Percentiles rank a stretch among this genome's conserved stretches.
These are phyloP conservation scores for Lepeophtheirus salmonis DNA, from an alignment of 1,140 invertebrate species.

Conservation along the genomic window DNA sequence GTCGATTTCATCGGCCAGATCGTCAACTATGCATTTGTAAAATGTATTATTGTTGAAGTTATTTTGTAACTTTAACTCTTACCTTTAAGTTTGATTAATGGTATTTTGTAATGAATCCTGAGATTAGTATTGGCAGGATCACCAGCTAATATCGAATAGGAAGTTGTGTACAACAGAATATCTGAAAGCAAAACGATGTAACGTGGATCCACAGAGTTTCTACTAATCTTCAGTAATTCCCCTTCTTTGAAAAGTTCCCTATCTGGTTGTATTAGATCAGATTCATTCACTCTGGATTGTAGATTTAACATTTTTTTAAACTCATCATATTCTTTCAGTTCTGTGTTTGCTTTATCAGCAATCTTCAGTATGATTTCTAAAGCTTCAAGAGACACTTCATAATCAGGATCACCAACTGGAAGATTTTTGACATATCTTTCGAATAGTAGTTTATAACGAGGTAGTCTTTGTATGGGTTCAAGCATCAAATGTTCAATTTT, in stretches of 20 bases:
- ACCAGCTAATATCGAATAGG: not conserved
- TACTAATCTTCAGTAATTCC: not conserved
- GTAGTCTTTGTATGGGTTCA: conserved; percentile 51
- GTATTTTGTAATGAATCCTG: not conserved
- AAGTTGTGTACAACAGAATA: not conserved
- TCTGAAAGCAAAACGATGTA: not conserved
- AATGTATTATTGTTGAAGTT: too few relatives aligned
- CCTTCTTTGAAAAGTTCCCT: not conserved
- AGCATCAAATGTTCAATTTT: conserved; percentile 49
- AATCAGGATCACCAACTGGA: conserved; percentile 37
- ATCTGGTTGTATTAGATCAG: not conserved
- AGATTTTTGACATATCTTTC: conserved; percentile 44
- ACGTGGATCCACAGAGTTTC: not conserved
- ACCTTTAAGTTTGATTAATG: not conserved
- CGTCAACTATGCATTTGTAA: not conserved
- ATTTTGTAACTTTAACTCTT: too few relatives aligned
- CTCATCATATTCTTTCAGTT: not conserved
- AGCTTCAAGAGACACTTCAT: conserved; percentile 37
- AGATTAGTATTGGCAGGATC: not conserved
- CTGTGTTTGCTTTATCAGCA: conserved; percentile 31
- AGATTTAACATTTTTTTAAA: not conserved
- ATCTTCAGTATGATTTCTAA: not conserved
- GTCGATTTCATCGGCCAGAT: not conserved
- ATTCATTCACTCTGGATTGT: not conserved
- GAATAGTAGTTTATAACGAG: conserved; percentile 44